These are phyloP conservation scores for Yoshiicerus persimilis DNA, from an alignment of 1,140 invertebrate species.

Conservation along the genomic window DNA sequence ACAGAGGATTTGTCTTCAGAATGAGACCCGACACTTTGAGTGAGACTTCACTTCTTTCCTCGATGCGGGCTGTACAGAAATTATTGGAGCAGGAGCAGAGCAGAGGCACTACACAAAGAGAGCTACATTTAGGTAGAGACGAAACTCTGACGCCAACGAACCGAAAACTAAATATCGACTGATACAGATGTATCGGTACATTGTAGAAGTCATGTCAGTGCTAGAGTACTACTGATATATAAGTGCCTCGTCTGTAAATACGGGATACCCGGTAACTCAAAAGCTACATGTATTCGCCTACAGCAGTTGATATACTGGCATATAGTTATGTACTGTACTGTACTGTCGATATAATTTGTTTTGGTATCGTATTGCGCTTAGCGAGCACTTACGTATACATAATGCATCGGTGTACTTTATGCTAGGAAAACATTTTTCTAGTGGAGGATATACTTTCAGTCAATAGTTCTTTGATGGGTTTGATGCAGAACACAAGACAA, in stretches of 20 bases:
- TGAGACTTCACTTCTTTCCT: background rate
- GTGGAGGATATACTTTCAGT: background rate
- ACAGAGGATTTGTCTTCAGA: background rate
- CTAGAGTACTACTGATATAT: no score
- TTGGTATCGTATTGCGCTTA: no score
- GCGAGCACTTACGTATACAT: no score
- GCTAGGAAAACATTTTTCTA: no score
- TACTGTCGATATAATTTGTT: no score
- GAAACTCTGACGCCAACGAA: background rate
- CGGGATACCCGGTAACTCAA: background rate
- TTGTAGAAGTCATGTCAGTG: background rate
- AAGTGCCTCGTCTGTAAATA: background rate
- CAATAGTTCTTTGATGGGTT: background rate
- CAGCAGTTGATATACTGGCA: background rate
- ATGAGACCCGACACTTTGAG: background rate
- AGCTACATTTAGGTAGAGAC: background rate
- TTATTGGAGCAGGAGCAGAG: background rate
- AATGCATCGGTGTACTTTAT: no score
- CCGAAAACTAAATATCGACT: constrained; percentile 13
- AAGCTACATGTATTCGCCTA: background rate
- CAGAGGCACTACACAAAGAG: background rate
- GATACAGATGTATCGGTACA: background rate
- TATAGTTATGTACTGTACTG: background rate
- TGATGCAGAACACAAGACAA: background rate
- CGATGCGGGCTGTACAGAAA: background rate